Evolutionary conservation across 2,797 vertebrate species (phyloP).

Genomic region (Pogonophryne albipinna): DNA sequence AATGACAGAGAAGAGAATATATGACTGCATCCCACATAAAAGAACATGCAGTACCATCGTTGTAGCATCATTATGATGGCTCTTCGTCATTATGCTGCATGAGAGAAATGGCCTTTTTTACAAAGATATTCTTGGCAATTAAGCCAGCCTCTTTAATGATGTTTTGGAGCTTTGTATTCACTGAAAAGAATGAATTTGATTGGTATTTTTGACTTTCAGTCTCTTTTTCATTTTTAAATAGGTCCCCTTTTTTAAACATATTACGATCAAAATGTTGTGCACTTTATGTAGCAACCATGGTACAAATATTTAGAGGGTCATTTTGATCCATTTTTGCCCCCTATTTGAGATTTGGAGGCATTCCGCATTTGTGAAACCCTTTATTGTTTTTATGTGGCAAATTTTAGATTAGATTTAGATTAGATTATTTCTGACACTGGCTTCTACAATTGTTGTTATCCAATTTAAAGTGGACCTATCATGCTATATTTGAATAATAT

Average conservation of each 20-base stretch:
- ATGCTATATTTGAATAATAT: too few species aligned
- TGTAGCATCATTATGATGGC: conserved; percentile 71
- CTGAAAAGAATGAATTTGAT: conserved; percentile 81
- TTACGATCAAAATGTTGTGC: conserved; percentile 31
- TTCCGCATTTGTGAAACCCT: too few species aligned
- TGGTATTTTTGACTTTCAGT: conserved; percentile 68
- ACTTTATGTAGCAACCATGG: conserved; percentile 8
- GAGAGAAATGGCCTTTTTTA: conserved; percentile 54
- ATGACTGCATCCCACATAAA: conserved; percentile 55
- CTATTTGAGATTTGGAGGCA: too few species aligned
- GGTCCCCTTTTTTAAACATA: conserved; percentile 38
- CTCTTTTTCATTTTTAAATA: conserved; percentile 57
- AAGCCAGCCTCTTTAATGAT: conserved; percentile 78
- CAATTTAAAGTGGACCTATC: neutral
- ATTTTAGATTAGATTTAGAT: too few species aligned
- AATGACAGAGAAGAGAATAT: conserved; percentile 60
- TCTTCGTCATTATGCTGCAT: conserved; percentile 74
- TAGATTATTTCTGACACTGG: too few species aligned
- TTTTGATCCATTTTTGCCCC: too few species aligned
- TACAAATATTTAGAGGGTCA: too few species aligned
- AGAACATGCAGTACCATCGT: conserved; percentile 47
- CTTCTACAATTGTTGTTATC: conserved; percentile 27
- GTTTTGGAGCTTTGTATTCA: conserved; percentile 78
- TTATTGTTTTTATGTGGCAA: too few species aligned
- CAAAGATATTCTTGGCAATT: conserved; percentile 67